These are phyloP conservation scores for Himalopsyche tibetana DNA, from an alignment of 2,888 invertebrate genomes.

Conservation along the genomic window DNA sequence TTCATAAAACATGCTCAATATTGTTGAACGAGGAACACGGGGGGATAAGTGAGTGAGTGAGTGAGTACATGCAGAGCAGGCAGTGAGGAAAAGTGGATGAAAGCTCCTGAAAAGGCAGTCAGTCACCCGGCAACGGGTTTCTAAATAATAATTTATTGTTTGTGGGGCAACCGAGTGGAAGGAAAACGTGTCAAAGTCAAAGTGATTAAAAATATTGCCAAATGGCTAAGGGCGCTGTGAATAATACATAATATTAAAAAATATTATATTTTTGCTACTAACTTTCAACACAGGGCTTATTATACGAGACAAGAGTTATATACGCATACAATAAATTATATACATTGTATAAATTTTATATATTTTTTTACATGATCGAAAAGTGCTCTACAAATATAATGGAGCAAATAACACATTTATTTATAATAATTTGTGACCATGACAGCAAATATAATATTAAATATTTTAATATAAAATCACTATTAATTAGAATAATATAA, in stretches of 20 bases:
- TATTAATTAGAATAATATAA: too few relatives aligned
- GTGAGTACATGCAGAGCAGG: too few relatives aligned
- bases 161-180: background rate
- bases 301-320: too few relatives aligned
- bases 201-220: slow-evolving; percentile 14
- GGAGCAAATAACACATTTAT: too few relatives aligned
- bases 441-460: too few relatives aligned
- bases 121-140: slow-evolving; percentile 24
- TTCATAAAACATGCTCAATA: background rate
- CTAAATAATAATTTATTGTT: slow-evolving; percentile 1
- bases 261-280: background rate
- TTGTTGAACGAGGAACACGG: background rate
- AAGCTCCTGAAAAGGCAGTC: background rate
- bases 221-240: background rate
- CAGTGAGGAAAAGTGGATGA: slow-evolving; percentile 3
- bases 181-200: slow-evolving; percentile 4
- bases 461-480: too few relatives aligned
- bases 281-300: too few relatives aligned
- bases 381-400: too few relatives aligned
- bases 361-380: too few relatives aligned
- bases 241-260: background rate
- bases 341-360: too few relatives aligned
- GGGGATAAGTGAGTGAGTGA: background rate
- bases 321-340: too few relatives aligned
- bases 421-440: too few relatives aligned